Base-by-base conservation (phyloP, 2,113 vertebrate genomes). In the Triplophysa siluroides region DNA sequence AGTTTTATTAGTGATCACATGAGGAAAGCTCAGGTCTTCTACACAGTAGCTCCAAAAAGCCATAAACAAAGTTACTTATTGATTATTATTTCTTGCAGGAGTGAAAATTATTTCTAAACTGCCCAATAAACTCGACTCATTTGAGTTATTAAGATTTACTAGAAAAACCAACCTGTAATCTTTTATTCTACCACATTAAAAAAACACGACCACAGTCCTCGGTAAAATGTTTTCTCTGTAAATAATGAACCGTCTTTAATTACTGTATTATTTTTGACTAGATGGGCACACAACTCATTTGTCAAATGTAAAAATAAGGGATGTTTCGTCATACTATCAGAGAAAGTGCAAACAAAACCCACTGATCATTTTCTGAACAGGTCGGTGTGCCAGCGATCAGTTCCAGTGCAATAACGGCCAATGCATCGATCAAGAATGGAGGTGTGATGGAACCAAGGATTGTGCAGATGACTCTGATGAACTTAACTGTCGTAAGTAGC, bases 381-480 rank as follows among this genome's bases (percentile, higher is more conserved):
- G 89, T 76, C 83, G 58, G 4, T 93, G 92, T 83, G 69, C 18
- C 70, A 88, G 66, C 45, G 63, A 67, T 9, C 76, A 91, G 86
- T 92, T 93, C 66, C 83, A 88, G 72, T 92, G 92, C 80, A 80
- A 64, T 47, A 91, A 29, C 50, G 90, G 91, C 43, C 91, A 92
- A 58, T 93, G 92, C 64, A 88, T 92, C 8, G 1, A 89, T 73
- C 85, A 54, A 64, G 79, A 43, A 19, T 91, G 91, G 92, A 87
- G 78, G 45, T 92, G 92, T 76, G 91, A 93, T 58, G 91, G 90
- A 52, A 88, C 88, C 0, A 90, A 90, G 54, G 92, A 92, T 76
- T 93, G 92, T 64, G 68, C 82, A 10, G 92, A 92, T 14, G 87
- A 92, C 83, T 90, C 90, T 1, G 92, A 93, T 83, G 92, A 93